These are phyloP conservation scores for Xestoiulus laeticollis DNA, from an alignment of 2,888 invertebrate species.

Conservation along the genomic window DNA sequence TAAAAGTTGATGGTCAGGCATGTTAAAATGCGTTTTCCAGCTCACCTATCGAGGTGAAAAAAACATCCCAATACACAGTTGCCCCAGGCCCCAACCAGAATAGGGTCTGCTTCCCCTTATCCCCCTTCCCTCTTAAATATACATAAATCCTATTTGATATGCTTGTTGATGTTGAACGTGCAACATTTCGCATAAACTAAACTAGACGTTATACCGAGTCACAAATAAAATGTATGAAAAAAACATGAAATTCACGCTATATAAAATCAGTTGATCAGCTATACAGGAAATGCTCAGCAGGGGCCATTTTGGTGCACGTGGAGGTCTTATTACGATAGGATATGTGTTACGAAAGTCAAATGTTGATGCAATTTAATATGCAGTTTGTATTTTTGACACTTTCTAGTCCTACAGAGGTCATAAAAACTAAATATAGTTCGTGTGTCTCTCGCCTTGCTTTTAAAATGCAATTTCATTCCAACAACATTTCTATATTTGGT, in stretches of 20 bases:
- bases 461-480: constrained; percentile 41
- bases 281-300: constrained; percentile 49
- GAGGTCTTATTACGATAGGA: neutral
- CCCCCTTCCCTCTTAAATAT: constrained; percentile 20
- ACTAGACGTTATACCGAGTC: neutral
- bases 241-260: constrained; percentile 30
- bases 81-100: neutral
- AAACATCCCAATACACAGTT: neutral
- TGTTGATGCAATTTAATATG: constrained; percentile 31
- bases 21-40: neutral
- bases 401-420: constrained; percentile 21
- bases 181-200: constrained; percentile 35
- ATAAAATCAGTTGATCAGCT: constrained; percentile 44
- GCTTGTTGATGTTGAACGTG: constrained; percentile 39
- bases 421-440: constrained; percentile 26
- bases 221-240: neutral
- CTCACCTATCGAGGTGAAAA: neutral
- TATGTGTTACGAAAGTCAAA: constrained; percentile 9
- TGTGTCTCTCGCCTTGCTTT: neutral
- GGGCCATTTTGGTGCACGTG: constrained; percentile 39
- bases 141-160: constrained; percentile 43
- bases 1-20: constrained; percentile 39
- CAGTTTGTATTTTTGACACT: constrained; percentile 35
- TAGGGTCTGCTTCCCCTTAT: neutral
- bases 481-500: constrained; percentile 43